These are phyloP conservation scores for Pandemis cinnamomeana DNA, from an alignment of 2,888 invertebrate species.

Conservation along the genomic window DNA sequence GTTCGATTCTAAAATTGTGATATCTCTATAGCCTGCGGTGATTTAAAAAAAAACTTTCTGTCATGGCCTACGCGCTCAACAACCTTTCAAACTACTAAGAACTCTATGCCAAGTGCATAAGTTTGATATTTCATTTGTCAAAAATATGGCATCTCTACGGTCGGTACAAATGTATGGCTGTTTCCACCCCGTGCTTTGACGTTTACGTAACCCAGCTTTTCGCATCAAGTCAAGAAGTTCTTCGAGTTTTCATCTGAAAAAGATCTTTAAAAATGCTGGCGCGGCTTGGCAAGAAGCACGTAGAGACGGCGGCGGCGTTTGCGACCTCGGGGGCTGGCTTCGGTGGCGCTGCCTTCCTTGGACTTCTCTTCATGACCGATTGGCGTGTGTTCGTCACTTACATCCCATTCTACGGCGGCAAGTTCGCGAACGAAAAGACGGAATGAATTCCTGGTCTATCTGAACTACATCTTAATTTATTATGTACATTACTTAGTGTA, in stretches of 20 bases:
- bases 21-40: too few relatives aligned
- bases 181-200: too few relatives aligned
- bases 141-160: too few relatives aligned
- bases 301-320: conserved; percentile 81
- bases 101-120: too few relatives aligned
- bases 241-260: conserved; percentile 1
- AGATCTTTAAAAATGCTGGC: conserved; percentile 65
- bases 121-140: too few relatives aligned
- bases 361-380: conserved; percentile 89
- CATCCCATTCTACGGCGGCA: conserved; percentile 90
- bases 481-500: conserved; percentile 21
- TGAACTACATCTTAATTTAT: conserved; percentile 34
- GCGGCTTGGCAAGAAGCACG: conserved; percentile 86
- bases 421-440: conserved; percentile 84
- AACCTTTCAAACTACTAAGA: too few relatives aligned
- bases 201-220: conserved; percentile 33
- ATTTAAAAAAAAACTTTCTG: too few relatives aligned
- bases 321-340: conserved; percentile 86
- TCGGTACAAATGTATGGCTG: too few relatives aligned
- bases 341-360: conserved; percentile 86
- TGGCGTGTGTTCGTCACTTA: conserved; percentile 90
- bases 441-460: conserved; percentile 51
- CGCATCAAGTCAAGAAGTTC: conserved; percentile 13
- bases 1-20: too few relatives aligned
- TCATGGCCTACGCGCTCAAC: too few relatives aligned